Evolutionary conservation across 2,113 vertebrate species (phyloP), one percentile per base, ranked within the genome.

Genomic region (Embiotoca jacksoni): DNA sequence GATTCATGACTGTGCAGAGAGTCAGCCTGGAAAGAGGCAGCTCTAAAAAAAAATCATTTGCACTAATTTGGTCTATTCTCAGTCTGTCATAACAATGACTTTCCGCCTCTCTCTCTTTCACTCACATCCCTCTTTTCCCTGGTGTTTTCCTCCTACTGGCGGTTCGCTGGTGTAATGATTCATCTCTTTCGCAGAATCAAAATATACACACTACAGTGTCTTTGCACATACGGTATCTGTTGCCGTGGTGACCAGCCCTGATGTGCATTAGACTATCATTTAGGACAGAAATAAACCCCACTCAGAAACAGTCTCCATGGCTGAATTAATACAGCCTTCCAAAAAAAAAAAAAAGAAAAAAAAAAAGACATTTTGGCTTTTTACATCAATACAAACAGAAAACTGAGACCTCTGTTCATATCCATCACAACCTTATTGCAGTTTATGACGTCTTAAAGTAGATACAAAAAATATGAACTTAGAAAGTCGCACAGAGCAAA

Each of bases 1-100:
- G 62, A 72, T 47, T 79, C 83, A 89, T 83, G 78, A 79, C 85
- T 85, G 67, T 68, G 73, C 88, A 83, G 74, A 73, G 66, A 81
- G 63, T 70, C 86, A 88, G 82, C 68, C 53, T 84, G 31, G 81
- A 91, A 86, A 88, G 75, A 86, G 65, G 78, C 39, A 85, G 81
- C 46, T 80, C 60, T 72, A 15, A 85, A 78, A 67, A 80, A 69
- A 86, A 84, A 77, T 80, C 50, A 72, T 84, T 89, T 81, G 90
- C 78, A 83, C 83, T 92, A 83, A 90, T 93, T 93, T 84, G 85
- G 67, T 91, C 92, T 90, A 94, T 95, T 94, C 93, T 91, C 72
- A 92, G 88, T 78, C 78, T 74, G 79, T 88, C 86, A 88, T 75
- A 92, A 91, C 85, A 82, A 55, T 83, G 66, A 58, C 75, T 87